phyloP scores from a whole-genome alignment of 1,140 invertebrate genomes.

The Meloidogyne floridensis region DNA sequence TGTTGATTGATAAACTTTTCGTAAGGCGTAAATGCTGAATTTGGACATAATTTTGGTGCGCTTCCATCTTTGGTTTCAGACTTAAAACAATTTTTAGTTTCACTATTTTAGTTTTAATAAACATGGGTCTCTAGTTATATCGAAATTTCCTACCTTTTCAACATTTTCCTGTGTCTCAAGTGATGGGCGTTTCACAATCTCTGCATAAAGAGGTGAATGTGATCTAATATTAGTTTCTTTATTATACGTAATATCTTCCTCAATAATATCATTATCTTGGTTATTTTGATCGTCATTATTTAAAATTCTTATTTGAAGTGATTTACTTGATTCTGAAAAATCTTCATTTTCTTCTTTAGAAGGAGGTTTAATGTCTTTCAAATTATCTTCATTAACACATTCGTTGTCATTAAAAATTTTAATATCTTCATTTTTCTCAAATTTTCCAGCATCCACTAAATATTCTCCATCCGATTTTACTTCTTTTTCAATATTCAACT shows the following conservation, averaged over 20 bases:
- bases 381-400: background rate
- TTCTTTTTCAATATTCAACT: background rate
- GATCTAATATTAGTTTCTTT: no score
- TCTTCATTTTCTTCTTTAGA: background rate
- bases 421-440: background rate
- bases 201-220: background rate
- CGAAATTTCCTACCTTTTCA: background rate
- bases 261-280: background rate
- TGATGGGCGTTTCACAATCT: background rate
- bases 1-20: conserved; percentile 17
- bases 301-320: no score
- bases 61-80: background rate
- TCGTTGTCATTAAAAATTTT: background rate
- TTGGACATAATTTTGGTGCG: background rate
- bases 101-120: background rate
- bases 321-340: background rate
- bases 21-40: conserved; percentile 29
- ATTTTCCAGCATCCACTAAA: background rate
- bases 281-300: background rate
- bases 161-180: background rate
- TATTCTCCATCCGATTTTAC: background rate
- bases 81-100: background rate
- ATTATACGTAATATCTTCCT: background rate
- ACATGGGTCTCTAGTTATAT: background rate
- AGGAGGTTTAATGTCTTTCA: background rate